Base-by-base conservation (phyloP, 2,888 invertebrate species). In the Clusia tigrina region DNA sequence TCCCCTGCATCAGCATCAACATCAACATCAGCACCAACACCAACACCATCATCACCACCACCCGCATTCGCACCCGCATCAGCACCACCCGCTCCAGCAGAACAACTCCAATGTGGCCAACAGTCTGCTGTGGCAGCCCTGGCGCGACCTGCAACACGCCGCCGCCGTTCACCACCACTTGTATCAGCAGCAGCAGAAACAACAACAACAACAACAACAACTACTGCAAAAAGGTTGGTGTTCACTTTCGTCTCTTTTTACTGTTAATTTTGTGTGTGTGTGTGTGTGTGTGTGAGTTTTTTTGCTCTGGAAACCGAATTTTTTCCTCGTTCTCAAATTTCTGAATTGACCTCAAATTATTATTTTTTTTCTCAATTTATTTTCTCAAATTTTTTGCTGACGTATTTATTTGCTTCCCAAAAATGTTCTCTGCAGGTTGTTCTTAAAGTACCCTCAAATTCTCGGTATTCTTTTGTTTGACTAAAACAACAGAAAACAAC, bases 121-220 rank as follows among this genome's bases (percentile, higher is more conserved):
- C 67, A 79, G 81, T 66, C 72, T 81, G 62, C 68, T 82, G 9
- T 82, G 82, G 82, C 82, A 83, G 59, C 82, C 82, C 42, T 82
- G 82, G 82, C 78, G 80, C 48, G 82, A 82, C 72, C 74, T 83
- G 48, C 78, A 79, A 64, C 80, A 80, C 62, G 79, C 80, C 15
- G 81, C 73, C 60, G 80, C 80, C 51, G 77, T 78, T 67, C 81
- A 79, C 66, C 80, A 79, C 62, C 81, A 78, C 68, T 77, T 81
- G 59, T 78, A 78, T 67, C 73, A 76, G 62, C 80, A 80, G 52
- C 81, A 81, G 20, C 80, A 80, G 3, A 78, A 78, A 3, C 73
- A 75, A 2, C 71, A 72, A 10, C 67, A 69, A 17, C 69, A 71
- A 26, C 72, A 72, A 58, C 69, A 69, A n/a, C 70, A 65, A 54